Conservation (phyloP, 2,888 invertebrate species). For the Antitype chi region DNA sequence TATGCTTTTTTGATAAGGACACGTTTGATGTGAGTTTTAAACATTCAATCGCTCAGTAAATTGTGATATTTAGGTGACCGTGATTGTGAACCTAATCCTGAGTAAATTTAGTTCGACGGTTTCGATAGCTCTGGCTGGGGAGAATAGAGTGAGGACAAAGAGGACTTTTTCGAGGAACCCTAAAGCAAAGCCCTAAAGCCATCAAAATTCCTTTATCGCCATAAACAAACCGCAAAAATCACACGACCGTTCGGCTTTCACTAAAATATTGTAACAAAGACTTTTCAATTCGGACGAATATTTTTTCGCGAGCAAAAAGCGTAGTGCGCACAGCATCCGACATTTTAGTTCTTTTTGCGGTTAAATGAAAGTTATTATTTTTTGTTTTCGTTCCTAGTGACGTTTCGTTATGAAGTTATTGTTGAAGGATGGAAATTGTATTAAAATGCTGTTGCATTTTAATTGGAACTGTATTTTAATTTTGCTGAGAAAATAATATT, state of each 20-base stretch:
- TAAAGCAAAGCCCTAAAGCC: slow-evolving; percentile 45
- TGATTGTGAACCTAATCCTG: background rate
- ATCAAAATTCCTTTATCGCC: slow-evolving; percentile 57
- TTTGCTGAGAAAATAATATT: background rate
- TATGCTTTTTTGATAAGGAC: no score
- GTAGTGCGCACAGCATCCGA: slow-evolving; percentile 62
- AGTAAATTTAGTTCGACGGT: background rate
- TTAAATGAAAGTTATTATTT: slow-evolving; percentile 57
- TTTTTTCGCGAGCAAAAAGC: slow-evolving; percentile 70
- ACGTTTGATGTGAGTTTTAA: no score
- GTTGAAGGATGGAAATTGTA: slow-evolving; percentile 46
- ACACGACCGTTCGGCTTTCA: slow-evolving; percentile 66
- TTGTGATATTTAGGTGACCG: background rate
- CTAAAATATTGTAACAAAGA: slow-evolving; percentile 74
- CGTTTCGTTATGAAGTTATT: slow-evolving; percentile 37
- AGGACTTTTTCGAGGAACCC: slow-evolving; percentile 33
- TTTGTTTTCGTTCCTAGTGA: slow-evolving; percentile 44
- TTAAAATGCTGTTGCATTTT: slow-evolving; percentile 44
- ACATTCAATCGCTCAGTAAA: background rate
- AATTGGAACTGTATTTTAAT: slow-evolving; percentile 9
- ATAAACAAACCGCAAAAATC: slow-evolving; percentile 70
- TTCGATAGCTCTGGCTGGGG: background rate
- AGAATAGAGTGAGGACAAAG: background rate
- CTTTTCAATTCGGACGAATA: slow-evolving; percentile 72
- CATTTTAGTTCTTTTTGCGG: slow-evolving; percentile 64